Conservation (phyloP, 2,797 vertebrate genomes). For the Poecilia velifera region DNA sequence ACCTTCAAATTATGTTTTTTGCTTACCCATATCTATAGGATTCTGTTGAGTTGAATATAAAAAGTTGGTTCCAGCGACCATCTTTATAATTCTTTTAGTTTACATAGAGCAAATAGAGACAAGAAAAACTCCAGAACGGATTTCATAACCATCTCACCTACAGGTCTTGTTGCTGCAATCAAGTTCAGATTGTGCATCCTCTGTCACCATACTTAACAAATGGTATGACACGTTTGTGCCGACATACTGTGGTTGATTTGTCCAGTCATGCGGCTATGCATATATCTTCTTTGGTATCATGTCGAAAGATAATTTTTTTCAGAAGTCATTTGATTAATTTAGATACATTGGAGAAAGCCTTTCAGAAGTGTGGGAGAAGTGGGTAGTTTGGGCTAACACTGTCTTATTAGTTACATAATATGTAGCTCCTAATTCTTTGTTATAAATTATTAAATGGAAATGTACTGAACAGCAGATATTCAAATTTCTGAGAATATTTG, state of each 20-base stretch:
- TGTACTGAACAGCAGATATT: background rate
- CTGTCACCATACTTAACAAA: background rate
- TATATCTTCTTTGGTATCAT: background rate
- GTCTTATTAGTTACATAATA: background rate
- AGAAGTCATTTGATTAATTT: background rate
- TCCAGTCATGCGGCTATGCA: background rate
- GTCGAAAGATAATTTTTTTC: background rate
- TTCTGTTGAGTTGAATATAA: background rate
- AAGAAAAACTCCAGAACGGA: background rate
- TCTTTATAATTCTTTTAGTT: background rate
- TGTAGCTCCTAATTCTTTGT: background rate
- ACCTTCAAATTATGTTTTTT: background rate
- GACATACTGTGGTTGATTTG: background rate
- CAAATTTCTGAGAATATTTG: background rate
- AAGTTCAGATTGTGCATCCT: background rate
- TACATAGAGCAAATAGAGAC: background rate
- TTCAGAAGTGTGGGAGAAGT: background rate
- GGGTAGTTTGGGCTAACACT: background rate
- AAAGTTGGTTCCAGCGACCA: background rate
- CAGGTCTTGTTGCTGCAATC: background rate
- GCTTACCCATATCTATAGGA: background rate
- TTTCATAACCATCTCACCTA: background rate
- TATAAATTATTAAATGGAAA: background rate
- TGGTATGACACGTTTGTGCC: background rate
- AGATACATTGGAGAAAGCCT: background rate